A percentile compares a stretch with the other conserved stretches of the same genome.
These are phyloP conservation scores for Anoplopoma fimbria DNA, from an alignment of 2,113 vertebrate species.

Conservation along the genomic window DNA sequence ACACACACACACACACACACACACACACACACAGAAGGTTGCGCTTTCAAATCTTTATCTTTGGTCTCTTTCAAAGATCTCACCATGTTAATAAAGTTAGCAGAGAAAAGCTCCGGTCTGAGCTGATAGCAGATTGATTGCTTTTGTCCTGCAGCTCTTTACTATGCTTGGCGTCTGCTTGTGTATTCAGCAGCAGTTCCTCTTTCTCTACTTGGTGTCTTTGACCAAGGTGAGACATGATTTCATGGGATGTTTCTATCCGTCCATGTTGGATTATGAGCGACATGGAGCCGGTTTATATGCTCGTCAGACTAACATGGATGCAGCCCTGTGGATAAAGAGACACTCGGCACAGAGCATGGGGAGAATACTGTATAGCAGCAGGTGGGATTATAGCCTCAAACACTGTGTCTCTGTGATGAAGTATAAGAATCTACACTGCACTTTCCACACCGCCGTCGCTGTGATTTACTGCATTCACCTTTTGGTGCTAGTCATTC, in stretches of 20 bases:
- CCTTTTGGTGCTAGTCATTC: constrained; percentile 51
- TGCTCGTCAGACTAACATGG: neutral
- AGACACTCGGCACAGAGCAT: too few species aligned
- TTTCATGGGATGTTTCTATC: constrained; percentile 31
- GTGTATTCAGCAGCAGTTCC: constrained; percentile 54
- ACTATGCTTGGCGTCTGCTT: constrained; percentile 45
- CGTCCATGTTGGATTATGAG: neutral
- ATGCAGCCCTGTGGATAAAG: constrained; percentile 5
- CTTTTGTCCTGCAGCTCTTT: constrained; percentile 40
- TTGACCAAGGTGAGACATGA: constrained; percentile 56
- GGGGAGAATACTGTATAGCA: too few species aligned
- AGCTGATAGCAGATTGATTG: constrained; percentile 30
- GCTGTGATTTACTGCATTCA: constrained; percentile 51
- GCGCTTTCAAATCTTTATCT: constrained; percentile 1
- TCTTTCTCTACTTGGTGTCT: constrained; percentile 25
- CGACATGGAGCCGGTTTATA: neutral
- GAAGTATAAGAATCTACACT: constrained; percentile 32
- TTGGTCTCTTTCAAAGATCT: constrained; percentile 5
- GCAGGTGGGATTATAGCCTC: constrained; percentile 7
- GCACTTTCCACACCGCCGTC: constrained; percentile 32
- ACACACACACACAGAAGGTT: neutral
- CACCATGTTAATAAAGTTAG: constrained; percentile 21
- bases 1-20: neutral
- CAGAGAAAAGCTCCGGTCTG: constrained; percentile 1
- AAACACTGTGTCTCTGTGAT: constrained; percentile 23